Percentiles rank a stretch among this genome's conserved stretches.
Evolutionary conservation across 2,888 invertebrate species (phyloP).

Genomic region (Argyresthia goedartella): DNA sequence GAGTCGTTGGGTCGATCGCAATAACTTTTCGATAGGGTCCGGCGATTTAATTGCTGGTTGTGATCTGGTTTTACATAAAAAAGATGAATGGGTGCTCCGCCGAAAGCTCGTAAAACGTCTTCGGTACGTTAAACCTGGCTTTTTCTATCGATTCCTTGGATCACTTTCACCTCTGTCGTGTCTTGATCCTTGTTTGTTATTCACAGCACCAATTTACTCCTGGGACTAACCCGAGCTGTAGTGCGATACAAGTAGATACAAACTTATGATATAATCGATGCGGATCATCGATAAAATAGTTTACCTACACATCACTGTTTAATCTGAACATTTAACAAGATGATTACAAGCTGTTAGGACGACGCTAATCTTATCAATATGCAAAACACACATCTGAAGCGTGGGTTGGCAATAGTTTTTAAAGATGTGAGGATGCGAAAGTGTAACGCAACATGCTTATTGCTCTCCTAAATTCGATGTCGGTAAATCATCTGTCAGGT

Average conservation of each 20-base stretch:
- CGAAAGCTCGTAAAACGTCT: conserved; percentile 51
- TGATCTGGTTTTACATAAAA: conserved; percentile 70
- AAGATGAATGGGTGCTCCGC: conserved; percentile 62
- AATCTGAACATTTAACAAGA: background rate
- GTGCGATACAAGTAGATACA: conserved; percentile 34
- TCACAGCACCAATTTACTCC: conserved; percentile 35
- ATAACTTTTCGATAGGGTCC: conserved; percentile 70
- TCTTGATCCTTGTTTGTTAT: conserved; percentile 43
- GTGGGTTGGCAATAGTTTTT: background rate
- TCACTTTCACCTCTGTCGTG: conserved; percentile 59
- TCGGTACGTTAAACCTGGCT: conserved; percentile 36
- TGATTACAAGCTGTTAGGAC: background rate
- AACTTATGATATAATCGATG: background rate
- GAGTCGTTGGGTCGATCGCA: conserved; percentile 67
- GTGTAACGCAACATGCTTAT: conserved; percentile 32
- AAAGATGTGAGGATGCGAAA: conserved; percentile 2
- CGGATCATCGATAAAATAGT: background rate
- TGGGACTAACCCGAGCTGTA: conserved; percentile 46
- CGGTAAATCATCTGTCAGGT: conserved; percentile 64
- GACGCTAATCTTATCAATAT: background rate
- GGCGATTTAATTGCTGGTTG: conserved; percentile 69
- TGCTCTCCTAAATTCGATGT: conserved; percentile 59
- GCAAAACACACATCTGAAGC: background rate
- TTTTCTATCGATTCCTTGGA: conserved; percentile 45
- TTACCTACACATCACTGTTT: background rate